Evolutionary conservation across 2,797 vertebrate species (phyloP).

Genomic region (Oryzias dopingdopingensis): DNA sequence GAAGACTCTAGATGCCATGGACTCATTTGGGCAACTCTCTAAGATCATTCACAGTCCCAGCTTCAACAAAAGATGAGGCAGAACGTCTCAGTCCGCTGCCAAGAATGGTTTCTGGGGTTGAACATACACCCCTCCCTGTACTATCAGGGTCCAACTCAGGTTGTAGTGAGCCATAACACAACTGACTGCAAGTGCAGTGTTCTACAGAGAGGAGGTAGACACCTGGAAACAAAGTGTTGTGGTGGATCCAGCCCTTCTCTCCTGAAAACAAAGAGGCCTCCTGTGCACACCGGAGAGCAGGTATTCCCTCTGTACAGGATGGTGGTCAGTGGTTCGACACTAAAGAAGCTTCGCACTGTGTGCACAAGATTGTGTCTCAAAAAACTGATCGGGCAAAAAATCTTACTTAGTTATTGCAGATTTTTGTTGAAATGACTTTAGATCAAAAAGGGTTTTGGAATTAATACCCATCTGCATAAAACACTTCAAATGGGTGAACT

Average conservation of each 20-base stretch:
- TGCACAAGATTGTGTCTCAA: too few relatives aligned
- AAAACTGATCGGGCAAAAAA: too few relatives aligned
- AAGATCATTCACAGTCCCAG: constrained; percentile 87
- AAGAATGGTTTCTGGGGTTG: background rate
- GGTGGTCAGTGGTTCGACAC: too few relatives aligned
- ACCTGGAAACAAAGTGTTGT: background rate
- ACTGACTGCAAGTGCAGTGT: background rate
- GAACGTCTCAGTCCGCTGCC: background rate
- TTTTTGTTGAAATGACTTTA: too few relatives aligned
- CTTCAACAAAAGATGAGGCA: constrained; percentile 82
- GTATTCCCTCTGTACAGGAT: background rate
- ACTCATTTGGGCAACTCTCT: constrained; percentile 83
- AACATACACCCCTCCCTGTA: constrained; percentile 6
- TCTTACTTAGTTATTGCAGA: too few relatives aligned
- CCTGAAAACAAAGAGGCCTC: too few relatives aligned
- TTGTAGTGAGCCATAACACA: background rate
- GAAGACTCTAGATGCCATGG: constrained; percentile 76
- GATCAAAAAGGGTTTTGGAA: too few relatives aligned
- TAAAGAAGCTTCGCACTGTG: too few relatives aligned
- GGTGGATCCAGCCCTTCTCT: constrained; percentile 6
- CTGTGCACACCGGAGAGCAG: background rate
- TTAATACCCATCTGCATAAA: too few relatives aligned
- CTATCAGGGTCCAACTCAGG: constrained; percentile 3
- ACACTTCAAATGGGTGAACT: too few relatives aligned
- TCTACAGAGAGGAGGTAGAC: constrained; percentile 10